These are phyloP conservation scores for Urocitellus parryii DNA, from an alignment of 2,113 vertebrate genomes.

Conservation along the genomic window DNA sequence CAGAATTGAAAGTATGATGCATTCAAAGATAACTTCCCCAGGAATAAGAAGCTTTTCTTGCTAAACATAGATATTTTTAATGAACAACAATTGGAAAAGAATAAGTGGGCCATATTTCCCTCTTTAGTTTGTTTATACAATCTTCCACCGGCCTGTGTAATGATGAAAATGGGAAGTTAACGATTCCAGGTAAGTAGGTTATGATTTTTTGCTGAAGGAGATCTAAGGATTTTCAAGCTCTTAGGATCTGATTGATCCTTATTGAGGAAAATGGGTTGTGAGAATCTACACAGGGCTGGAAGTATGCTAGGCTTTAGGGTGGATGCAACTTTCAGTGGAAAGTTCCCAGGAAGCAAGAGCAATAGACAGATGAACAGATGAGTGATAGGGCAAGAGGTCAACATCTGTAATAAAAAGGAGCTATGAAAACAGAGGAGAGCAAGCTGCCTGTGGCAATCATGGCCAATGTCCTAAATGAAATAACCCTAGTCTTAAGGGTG, in stretches of 20 bases:
- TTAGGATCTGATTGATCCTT: background rate
- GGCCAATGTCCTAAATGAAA: background rate
- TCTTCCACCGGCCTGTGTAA: background rate
- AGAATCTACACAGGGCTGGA: background rate
- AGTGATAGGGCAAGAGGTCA: background rate
- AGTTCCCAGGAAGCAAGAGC: background rate
- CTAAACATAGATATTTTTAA: background rate
- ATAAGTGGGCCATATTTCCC: background rate
- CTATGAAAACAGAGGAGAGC: background rate
- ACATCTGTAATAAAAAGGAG: background rate
- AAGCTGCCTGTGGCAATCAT: background rate
- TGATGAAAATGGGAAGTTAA: conserved; percentile 8
- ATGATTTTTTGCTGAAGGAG: background rate
- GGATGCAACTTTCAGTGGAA: background rate
- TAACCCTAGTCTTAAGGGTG: background rate
- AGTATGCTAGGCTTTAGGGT: background rate
- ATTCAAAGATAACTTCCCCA: conserved; percentile 63
- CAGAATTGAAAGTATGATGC: conserved; percentile 23
- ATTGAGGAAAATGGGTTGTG: background rate
- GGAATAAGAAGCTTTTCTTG: background rate
- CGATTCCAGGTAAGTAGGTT: background rate
- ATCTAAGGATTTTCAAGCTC: background rate
- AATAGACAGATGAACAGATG: background rate
- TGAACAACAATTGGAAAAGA: background rate
- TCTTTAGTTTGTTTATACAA: background rate